A percentile compares a stretch with the other conserved stretches of the same genome.
Conservation (phyloP, 2,113 vertebrate species). For the Mesembrinibis cayennensis region DNA sequence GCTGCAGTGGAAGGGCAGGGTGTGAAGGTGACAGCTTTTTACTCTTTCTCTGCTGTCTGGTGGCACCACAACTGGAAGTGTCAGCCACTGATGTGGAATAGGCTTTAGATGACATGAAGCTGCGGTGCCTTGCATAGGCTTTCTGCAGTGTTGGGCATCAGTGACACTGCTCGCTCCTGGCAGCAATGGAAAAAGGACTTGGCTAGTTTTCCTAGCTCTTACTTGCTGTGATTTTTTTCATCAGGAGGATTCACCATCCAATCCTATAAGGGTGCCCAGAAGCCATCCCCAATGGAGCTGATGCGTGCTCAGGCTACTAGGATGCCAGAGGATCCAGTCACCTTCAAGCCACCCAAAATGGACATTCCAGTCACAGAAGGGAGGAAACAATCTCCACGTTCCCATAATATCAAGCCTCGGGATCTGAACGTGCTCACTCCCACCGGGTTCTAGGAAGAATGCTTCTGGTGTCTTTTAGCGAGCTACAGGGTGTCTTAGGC, state of each 20-base stretch:
- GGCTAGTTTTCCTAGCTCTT: neutral
- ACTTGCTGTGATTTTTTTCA: neutral
- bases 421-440: conserved; percentile 92
- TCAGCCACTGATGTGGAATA: neutral
- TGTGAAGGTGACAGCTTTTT: neutral
- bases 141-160: neutral
- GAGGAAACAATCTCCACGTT: conserved; percentile 73
- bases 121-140: neutral
- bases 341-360: conserved; percentile 84
- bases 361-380: conserved; percentile 78
- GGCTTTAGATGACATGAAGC: neutral
- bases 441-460: conserved; percentile 82
- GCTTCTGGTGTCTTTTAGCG: neutral
- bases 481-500: neutral
- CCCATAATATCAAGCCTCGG: conserved; percentile 86
- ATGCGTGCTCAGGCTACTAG: conserved; percentile 84
- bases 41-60: neutral
- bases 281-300: conserved; percentile 88
- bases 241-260: conserved; percentile 85
- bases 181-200: neutral
- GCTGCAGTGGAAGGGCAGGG: neutral
- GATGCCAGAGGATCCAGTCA: conserved; percentile 77
- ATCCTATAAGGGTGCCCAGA: conserved; percentile 86
- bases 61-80: neutral
- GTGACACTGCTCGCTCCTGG: neutral